Evolutionary conservation across 2,888 invertebrate species (phyloP), one percentile per base, ranked within the genome.

Genomic region (Azorinus chamasolen): DNA sequence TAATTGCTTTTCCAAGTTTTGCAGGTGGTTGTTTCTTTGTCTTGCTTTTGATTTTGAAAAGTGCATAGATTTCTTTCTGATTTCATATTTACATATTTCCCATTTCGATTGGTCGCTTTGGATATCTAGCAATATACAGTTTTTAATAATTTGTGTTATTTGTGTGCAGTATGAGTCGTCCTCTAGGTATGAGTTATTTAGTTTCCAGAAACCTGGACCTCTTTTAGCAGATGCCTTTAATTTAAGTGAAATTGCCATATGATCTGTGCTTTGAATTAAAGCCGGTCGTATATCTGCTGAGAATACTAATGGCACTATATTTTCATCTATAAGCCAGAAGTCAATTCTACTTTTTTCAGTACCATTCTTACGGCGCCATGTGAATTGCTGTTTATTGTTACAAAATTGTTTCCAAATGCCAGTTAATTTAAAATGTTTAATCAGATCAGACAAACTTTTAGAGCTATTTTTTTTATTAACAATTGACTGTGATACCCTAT

Each of bases 151-250:
- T 41, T 41, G 10, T 12, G 14, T 41, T 41, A 41, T 41, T 41
- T 41, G 41, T 41, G 10, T 41, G 14, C 10, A 10, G 14, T 41
- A 41, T 41, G 41, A 10, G 10, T 41, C 14, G 14, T 41, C 41
- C 41, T 41, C 41, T 41, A 41, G 14, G 14, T 12, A 16, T 12
- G 41, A 41, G n/a, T n/a, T n/a, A n/a, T n/a, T n/a, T n/a, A n/a
- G n/a, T n/a, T n/a, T n/a, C n/a, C n/a, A n/a, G n/a, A 41, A 41
- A 41, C 41, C 41, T 41, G 41, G 41, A 41, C 41, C 41, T 41
- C 41, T 10, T 12, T 12, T 41, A 41, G 10, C 14, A 16, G 10
- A 12, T 41, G 14, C 10, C 10, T 12, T 41, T 41, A 41, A 41
- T 16, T 41, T 41, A 12, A 41, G 14, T 12, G 41, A 41, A 10